Evolutionary conservation across 2,888 invertebrate genomes (phyloP).

Genomic region (Sesamia inferens): DNA sequence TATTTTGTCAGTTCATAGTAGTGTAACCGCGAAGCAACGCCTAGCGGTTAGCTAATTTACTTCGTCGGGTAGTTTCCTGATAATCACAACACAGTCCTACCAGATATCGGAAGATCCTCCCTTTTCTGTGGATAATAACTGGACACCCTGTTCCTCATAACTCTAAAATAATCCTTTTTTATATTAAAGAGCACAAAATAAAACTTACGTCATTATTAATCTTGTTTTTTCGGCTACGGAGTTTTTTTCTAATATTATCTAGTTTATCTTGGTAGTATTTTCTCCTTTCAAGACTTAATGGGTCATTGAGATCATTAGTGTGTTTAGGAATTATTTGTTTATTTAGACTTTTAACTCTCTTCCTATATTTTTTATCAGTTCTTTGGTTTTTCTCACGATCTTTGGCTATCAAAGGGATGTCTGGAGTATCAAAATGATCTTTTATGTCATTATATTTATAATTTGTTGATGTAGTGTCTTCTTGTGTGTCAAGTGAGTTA

Average conservation of each 20-base stretch:
- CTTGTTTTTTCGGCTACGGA: slow-evolving; percentile 62
- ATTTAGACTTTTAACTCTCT: slow-evolving; percentile 46
- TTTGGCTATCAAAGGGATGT: slow-evolving; percentile 17
- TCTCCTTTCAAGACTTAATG: slow-evolving; percentile 72
- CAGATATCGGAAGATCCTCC: no score
- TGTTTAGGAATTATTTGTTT: slow-evolving; percentile 23
- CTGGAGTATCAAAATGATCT: slow-evolving; percentile 15
- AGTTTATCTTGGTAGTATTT: slow-evolving; percentile 81
- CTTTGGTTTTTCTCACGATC: slow-evolving; percentile 37
- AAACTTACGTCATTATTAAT: slow-evolving; percentile 66
- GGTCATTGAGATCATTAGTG: slow-evolving; percentile 61
- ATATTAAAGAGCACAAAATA: neutral
- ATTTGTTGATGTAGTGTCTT: slow-evolving; percentile 26
- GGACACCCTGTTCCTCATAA: no score
- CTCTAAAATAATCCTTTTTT: no score
- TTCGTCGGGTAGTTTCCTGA: no score
- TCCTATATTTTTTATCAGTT: slow-evolving; percentile 51
- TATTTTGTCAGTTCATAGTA: no score
- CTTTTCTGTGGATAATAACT: no score
- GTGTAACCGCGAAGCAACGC: no score
- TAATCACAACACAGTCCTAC: no score
- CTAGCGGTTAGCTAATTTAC: no score
- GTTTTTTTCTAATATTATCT: slow-evolving; percentile 73
- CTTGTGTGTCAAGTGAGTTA: slow-evolving; percentile 30
- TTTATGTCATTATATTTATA: slow-evolving; percentile 40